Evolutionary conservation across 2,888 invertebrate genomes (phyloP).

Genomic region (Pheosia gnoma): DNA sequence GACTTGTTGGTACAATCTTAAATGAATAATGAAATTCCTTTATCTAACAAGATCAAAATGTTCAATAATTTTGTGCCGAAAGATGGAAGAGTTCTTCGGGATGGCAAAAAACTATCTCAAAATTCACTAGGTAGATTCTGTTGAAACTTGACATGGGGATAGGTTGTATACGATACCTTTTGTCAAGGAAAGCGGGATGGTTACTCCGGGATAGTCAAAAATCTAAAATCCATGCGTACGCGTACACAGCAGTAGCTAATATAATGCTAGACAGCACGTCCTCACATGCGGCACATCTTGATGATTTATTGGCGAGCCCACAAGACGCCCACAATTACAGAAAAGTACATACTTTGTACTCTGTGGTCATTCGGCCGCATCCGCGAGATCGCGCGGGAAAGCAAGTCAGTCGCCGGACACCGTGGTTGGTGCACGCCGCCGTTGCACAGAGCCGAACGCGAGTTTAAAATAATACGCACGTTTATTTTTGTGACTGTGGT

Average conservation of each 20-base stretch:
- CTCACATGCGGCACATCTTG: constrained; percentile 21
- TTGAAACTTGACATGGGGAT: too few species aligned
- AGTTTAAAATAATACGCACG: constrained; percentile 27
- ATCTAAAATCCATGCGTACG: constrained; percentile 4
- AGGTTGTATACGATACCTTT: too few species aligned
- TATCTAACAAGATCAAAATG: too few species aligned
- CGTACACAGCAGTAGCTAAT: constrained; percentile 10
- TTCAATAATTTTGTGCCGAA: too few species aligned
- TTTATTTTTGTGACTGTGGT: constrained; percentile 8
- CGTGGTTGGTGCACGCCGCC: constrained; percentile 40
- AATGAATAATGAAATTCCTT: too few species aligned
- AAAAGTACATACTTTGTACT: background rate
- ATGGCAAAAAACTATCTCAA: too few species aligned
- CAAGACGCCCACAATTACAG: constrained; percentile 32
- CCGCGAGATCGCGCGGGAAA: constrained; percentile 35
- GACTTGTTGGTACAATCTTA: too few species aligned
- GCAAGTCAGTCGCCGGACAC: constrained; percentile 46
- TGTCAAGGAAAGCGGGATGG: too few species aligned
- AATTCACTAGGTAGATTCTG: too few species aligned
- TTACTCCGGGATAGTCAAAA: too few species aligned
- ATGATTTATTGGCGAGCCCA: constrained; percentile 34
- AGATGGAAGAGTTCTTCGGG: too few species aligned
- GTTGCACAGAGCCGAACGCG: constrained; percentile 23
- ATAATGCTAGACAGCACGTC: constrained; percentile 35
- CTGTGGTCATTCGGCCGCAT: constrained; percentile 39